A percentile compares a stretch with the other conserved stretches of the same genome.
phyloP scores from a whole-genome alignment of 1,140 invertebrate genomes.

The Bombus affinis region DNA sequence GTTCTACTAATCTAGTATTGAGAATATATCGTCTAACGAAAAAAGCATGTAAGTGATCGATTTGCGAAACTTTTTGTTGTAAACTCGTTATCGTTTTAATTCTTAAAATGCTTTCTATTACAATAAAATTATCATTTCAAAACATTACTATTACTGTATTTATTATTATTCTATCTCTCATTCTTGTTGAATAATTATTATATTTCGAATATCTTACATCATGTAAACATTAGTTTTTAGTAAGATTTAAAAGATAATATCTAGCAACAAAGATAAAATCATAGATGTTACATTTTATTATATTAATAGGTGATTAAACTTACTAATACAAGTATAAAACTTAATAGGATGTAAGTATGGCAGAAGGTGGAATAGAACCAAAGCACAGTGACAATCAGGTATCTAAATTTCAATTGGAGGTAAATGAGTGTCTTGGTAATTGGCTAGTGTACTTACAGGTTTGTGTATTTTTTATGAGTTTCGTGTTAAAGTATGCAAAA shows the following conservation, averaged over 20 bases:
- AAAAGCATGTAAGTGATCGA: slow-evolving; percentile 42
- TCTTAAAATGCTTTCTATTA: neutral
- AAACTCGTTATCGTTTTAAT: neutral
- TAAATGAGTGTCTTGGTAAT: slow-evolving; percentile 85
- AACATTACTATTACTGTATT: neutral
- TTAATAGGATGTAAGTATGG: slow-evolving; percentile 71
- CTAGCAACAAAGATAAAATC: neutral
- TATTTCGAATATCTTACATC: neutral
- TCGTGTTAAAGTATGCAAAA: neutral
- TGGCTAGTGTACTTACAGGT: slow-evolving; percentile 87
- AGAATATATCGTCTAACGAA: slow-evolving; percentile 1
- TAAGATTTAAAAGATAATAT: neutral
- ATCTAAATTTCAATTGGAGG: slow-evolving; percentile 81
- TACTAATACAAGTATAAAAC: neutral
- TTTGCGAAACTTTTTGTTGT: neutral
- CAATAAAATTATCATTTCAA: slow-evolving; percentile 1
- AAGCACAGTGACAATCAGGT: slow-evolving; percentile 78
- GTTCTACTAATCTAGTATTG: slow-evolving; percentile 4
- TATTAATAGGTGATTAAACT: slow-evolving; percentile 17
- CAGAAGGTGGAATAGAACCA: slow-evolving; percentile 77
- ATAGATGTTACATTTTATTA: neutral
- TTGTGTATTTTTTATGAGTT: slow-evolving; percentile 39
- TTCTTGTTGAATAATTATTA: neutral
- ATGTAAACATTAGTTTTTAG: neutral
- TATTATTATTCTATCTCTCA: neutral